Percentiles rank a stretch among this genome's conserved stretches.
Conservation (phyloP, 2,888 invertebrate species). For the Rotaria magnacalcarata region DNA sequence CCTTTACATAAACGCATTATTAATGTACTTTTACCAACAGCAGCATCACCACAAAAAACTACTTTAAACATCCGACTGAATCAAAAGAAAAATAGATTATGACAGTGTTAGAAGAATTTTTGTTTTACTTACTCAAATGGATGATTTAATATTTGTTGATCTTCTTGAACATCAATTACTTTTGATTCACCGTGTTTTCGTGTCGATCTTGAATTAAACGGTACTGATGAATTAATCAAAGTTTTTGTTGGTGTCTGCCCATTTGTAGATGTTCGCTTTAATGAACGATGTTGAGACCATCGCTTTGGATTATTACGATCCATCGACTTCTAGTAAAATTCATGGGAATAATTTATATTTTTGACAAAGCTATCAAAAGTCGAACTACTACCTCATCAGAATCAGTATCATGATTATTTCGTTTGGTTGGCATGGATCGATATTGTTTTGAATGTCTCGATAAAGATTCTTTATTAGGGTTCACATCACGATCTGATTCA, state of each 20-base stretch:
- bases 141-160: not conserved
- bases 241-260: not conserved
- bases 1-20: conserved; percentile 65
- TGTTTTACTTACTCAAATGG: not conserved
- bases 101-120: too few relatives aligned
- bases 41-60: conserved; percentile 66
- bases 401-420: conserved; percentile 14
- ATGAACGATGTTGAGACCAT: conserved; percentile 23
- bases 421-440: not conserved
- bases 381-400: not conserved
- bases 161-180: not conserved
- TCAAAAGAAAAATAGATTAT: not conserved
- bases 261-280: not conserved
- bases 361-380: not conserved
- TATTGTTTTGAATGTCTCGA: not conserved
- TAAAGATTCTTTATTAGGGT: not conserved
- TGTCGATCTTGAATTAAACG: not conserved
- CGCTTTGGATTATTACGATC: conserved; percentile 24
- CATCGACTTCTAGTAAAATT: not conserved
- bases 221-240: not conserved
- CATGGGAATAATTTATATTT: too few relatives aligned
- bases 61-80: conserved; percentile 63
- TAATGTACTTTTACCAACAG: conserved; percentile 66
- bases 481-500: not conserved
- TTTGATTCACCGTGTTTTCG: not conserved